A percentile compares a stretch with the other conserved stretches of the same genome.
phyloP scores from a whole-genome alignment of 1,140 invertebrate genomes.

The Ephestia elutella region DNA sequence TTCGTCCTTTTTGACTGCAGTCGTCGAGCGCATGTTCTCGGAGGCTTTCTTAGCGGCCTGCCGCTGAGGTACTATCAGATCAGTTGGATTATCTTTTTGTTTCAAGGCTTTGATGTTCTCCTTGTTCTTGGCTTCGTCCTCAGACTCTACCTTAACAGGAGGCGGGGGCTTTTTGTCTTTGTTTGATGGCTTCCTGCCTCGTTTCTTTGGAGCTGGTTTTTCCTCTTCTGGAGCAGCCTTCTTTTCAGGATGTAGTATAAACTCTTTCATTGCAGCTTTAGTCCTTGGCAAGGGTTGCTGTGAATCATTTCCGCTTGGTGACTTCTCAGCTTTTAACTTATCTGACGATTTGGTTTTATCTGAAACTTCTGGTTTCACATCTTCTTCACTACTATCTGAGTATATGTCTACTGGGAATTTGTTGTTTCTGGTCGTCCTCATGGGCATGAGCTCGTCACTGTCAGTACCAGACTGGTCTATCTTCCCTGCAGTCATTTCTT shows the following conservation, averaged over 20 bases:
- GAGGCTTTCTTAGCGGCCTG: conserved; percentile 93
- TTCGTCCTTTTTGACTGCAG: conserved; percentile 64
- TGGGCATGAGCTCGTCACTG: conserved; percentile 84
- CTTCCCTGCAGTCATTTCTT: conserved; percentile 76
- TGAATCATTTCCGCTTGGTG: conserved; percentile 78
- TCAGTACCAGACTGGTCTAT: conserved; percentile 78
- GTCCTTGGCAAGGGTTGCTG: conserved; percentile 81
- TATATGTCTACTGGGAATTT: conserved; percentile 80
- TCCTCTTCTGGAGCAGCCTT: conserved; percentile 51
- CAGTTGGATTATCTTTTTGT: conserved; percentile 80
- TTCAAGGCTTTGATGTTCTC: conserved; percentile 76
- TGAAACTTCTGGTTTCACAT: conserved; percentile 38
- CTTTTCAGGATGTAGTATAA: conserved; percentile 72
- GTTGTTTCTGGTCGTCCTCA: conserved; percentile 65
- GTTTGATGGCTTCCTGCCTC: conserved; percentile 54
- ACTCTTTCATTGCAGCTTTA: conserved; percentile 89
- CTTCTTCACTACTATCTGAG: conserved; percentile 81
- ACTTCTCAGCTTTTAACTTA: conserved; percentile 65
- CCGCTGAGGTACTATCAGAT: conserved; percentile 91
- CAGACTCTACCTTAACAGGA: conserved; percentile 57
- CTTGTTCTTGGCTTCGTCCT: conserved; percentile 72
- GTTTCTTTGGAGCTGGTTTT: conserved; percentile 67
- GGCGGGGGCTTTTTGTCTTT: conserved; percentile 47
- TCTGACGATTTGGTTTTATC: conserved; percentile 65
- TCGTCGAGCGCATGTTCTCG: conserved; percentile 85